Evolutionary conservation across 2,888 invertebrate genomes (phyloP).

Genomic region (Stenodera caucasica): DNA sequence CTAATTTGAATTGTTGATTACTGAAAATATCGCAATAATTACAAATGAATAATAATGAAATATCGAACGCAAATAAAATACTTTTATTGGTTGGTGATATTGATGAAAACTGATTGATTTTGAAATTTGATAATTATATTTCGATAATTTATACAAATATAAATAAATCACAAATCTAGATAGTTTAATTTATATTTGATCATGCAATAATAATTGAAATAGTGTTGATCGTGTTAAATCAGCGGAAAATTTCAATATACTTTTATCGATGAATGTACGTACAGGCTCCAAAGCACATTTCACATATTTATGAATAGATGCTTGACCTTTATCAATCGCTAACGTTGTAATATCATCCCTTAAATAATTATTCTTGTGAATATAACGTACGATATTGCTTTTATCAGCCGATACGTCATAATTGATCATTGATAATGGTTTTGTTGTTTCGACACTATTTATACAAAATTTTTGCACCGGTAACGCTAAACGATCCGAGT

Average conservation of each 20-base stretch:
- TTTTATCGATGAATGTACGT: conserved; percentile 43
- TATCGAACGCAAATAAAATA: too few relatives aligned
- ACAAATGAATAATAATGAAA: too few relatives aligned
- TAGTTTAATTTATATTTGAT: conserved; percentile 31
- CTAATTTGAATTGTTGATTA: too few relatives aligned
- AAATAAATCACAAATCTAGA: background rate
- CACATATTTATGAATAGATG: conserved; percentile 50
- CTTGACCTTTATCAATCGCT: conserved; percentile 41
- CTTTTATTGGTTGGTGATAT: too few relatives aligned
- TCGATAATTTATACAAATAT: conserved; percentile 5
- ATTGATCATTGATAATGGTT: conserved; percentile 51
- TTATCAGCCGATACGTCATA: conserved; percentile 44
- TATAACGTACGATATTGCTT: conserved; percentile 41
- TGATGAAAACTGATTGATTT: too few relatives aligned
- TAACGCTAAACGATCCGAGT: conserved; percentile 40
- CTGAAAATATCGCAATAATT: too few relatives aligned
- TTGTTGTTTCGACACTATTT: conserved; percentile 37
- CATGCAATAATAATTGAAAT: conserved; percentile 47
- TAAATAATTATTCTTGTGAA: conserved; percentile 41
- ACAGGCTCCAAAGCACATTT: conserved; percentile 41
- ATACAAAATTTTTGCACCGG: conserved; percentile 52
- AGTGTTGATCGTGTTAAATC: conserved; percentile 51
- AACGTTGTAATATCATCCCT: conserved; percentile 38
- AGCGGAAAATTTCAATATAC: conserved; percentile 48
- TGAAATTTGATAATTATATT: background rate